Evolutionary conservation across 30 jellyfish, hydroid and myxozoan genomes (phyloP), one percentile per base, ranked within the genome.

Genomic region (Calvadosia cruxmelitensis): DNA sequence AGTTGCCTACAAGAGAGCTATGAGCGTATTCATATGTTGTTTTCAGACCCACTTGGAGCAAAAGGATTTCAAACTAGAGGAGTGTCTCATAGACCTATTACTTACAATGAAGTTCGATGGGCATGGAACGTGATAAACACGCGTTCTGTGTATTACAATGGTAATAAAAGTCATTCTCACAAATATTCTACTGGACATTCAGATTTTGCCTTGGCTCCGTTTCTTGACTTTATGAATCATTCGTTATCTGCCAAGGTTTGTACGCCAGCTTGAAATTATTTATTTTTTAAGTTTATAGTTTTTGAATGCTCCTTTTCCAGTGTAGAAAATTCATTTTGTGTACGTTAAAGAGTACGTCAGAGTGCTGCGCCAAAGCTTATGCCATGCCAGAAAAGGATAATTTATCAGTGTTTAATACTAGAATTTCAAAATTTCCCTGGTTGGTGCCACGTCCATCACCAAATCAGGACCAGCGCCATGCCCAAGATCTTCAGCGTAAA

Each of bases 91-190:
- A 1, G 3, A n/a, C 33, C 2, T 1, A 16, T 74, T n/a, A 27
- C 51, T 0, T 33, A 27, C 29, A 72, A 63, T 5, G 82, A 78
- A 33, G 80, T 78, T 1, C 31, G 70, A 26, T 78, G 92, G 92
- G 89, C 89, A 10, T 78, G 92, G 92, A 78, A 70, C 71, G 89
- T 72, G 27, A 42, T 78, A 3, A 78, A 78, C 50, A 70, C 92
- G 13, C 75, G 92, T 16, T 78, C 86, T n/a, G 89, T 78, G 34
- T 78, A 70, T 35, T 57, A 70, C 29, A 30, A 78, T 29, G 28
- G 50, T 27, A 29, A 29, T 10, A 29, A 68, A 52, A 69, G 34
- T 12, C 32, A 76, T 35, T 7, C 70, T 10, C 7, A 25, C 10
- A 34, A 33, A 24, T 20, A 24, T 13, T 23, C 7, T 68, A 33